Evolutionary conservation across 2,888 invertebrate species (phyloP).

Genomic region (Drosophila sordidula): DNA sequence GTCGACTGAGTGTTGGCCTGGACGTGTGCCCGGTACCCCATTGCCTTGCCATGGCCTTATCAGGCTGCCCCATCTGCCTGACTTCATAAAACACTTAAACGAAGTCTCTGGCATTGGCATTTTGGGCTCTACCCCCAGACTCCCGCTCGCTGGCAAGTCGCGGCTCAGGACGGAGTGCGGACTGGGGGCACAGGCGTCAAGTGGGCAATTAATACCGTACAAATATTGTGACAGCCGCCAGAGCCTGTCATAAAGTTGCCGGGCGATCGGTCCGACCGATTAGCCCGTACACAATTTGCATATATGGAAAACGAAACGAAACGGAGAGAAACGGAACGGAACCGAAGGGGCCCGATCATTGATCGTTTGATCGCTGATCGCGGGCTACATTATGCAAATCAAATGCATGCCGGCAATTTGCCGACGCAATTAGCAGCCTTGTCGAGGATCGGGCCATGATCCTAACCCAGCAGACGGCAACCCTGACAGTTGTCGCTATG

Average conservation of each 20-base stretch:
- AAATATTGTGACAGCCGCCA: constrained; percentile 78
- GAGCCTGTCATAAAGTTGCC: constrained; percentile 66
- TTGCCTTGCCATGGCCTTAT: constrained; percentile 61
- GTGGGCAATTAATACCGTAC: constrained; percentile 78
- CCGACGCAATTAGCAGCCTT: constrained; percentile 74
- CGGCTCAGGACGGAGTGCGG: background rate
- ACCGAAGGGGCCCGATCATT: constrained; percentile 1
- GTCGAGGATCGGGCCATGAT: constrained; percentile 57
- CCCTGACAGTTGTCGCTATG: constrained; percentile 49
- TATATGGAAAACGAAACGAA: constrained; percentile 20
- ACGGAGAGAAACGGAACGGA: background rate
- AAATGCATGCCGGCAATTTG: constrained; percentile 73
- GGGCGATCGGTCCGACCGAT: constrained; percentile 39
- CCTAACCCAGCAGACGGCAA: constrained; percentile 6
- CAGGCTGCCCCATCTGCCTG: constrained; percentile 66
- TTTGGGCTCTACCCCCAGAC: background rate
- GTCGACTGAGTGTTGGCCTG: constrained; percentile 7
- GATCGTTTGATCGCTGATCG: constrained; percentile 16
- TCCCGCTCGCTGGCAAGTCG: too few species aligned
- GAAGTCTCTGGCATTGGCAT: constrained; percentile 10
- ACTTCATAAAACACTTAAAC: constrained; percentile 78
- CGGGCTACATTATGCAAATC: constrained; percentile 66
- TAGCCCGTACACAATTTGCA: constrained; percentile 51
- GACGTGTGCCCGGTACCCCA: constrained; percentile 11
- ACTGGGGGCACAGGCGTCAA: constrained; percentile 65